Conservation (phyloP, 2,113 vertebrate genomes). For the Festucalex cinctus region DNA sequence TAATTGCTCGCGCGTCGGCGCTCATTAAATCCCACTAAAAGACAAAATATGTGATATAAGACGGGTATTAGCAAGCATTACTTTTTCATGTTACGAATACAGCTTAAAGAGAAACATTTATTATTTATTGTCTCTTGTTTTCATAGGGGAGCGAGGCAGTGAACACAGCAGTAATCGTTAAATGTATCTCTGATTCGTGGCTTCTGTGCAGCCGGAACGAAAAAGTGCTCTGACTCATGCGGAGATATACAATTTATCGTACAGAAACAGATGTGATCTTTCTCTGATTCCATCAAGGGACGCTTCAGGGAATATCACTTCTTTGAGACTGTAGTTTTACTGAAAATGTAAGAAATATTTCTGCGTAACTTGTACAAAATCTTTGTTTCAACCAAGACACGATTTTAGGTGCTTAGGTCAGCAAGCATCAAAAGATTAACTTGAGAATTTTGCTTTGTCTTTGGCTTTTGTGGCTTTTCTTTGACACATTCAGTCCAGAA, state of each 20-base stretch:
- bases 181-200: neutral
- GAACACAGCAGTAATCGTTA: constrained; percentile 25
- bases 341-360: neutral
- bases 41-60: constrained; percentile 59
- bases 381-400: neutral
- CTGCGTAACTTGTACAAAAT: neutral
- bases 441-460: neutral
- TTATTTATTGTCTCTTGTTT: constrained; percentile 70
- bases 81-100: constrained; percentile 70
- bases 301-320: neutral
- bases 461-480: neutral
- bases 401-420: neutral
- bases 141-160: constrained; percentile 34
- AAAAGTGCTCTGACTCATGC: constrained; percentile 12
- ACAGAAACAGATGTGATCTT: neutral
- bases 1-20: constrained; percentile 64
- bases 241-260: constrained; percentile 5
- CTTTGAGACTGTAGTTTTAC: neutral
- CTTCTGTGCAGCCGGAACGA: constrained; percentile 1
- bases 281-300: constrained; percentile 1
- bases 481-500: neutral
- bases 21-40: constrained; percentile 68
- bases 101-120: constrained; percentile 66
- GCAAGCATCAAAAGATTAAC: neutral
- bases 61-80: constrained; percentile 65